Percentiles rank a stretch among this genome's conserved stretches.
Conservation (phyloP, 2,113 vertebrate species). For the Silurus meridionalis region DNA sequence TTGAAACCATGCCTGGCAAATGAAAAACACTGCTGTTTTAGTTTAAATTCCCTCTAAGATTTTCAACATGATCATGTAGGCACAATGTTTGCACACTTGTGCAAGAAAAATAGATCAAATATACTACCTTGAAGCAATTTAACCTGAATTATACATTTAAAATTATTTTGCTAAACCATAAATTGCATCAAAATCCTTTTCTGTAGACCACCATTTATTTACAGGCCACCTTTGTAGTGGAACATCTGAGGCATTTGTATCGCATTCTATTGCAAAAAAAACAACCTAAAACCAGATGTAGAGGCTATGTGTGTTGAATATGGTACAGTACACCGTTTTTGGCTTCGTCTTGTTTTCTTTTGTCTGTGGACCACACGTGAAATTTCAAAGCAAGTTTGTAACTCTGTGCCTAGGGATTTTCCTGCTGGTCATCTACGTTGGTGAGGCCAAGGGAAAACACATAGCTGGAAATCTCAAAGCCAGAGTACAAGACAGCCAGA, state of each 20-base stretch:
- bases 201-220: not conserved
- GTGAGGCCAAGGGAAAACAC: not conserved
- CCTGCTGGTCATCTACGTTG: conserved; percentile 41
- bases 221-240: conserved; percentile 6
- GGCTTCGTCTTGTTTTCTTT: not conserved
- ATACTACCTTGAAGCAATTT: not conserved
- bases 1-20: conserved; percentile 31
- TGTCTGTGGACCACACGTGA: conserved; percentile 23
- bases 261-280: not conserved
- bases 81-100: not conserved
- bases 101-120: not conserved
- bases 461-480: conserved; percentile 29
- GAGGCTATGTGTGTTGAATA: not conserved
- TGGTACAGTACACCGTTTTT: not conserved
- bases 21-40: conserved; percentile 15
- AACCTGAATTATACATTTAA: not conserved
- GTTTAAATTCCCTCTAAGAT: not conserved
- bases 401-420: conserved; percentile 34
- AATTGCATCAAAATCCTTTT: not conserved
- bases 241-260: not conserved
- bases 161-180: not conserved
- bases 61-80: not conserved
- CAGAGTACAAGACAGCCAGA: conserved; percentile 1
- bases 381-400: conserved; percentile 15
- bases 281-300: conserved; percentile 1